phyloP scores from a whole-genome alignment of 1,140 invertebrate genomes.

The Hyphantria cunea region DNA sequence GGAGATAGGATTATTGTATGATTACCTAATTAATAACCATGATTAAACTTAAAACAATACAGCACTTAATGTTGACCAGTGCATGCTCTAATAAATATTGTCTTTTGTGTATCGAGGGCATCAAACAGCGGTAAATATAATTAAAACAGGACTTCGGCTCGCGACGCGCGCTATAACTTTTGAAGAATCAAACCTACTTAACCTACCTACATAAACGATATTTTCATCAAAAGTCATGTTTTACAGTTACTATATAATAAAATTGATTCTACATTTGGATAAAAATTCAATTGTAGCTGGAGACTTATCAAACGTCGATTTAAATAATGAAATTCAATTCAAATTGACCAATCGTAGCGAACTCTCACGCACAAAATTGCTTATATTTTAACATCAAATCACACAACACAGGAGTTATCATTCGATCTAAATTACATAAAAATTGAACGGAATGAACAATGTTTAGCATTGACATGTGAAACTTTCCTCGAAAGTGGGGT shows the following conservation, averaged over 20 bases:
- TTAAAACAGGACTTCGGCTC: slow-evolving; percentile 3
- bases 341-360: slow-evolving; percentile 41
- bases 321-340: slow-evolving; percentile 29
- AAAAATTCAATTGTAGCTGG: slow-evolving; percentile 16
- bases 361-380: slow-evolving; percentile 38
- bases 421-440: slow-evolving; percentile 60
- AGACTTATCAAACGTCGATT: slow-evolving; percentile 10
- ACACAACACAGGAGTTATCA: slow-evolving; percentile 59
- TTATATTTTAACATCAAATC: slow-evolving; percentile 59
- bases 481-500: slow-evolving; percentile 25
- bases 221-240: slow-evolving; percentile 23
- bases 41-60: too few relatives aligned
- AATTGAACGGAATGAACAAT: slow-evolving; percentile 66
- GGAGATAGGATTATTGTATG: too few relatives aligned
- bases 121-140: not conserved
- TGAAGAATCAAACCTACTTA: slow-evolving; percentile 27
- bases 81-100: not conserved
- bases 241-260: slow-evolving; percentile 21
- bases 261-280: slow-evolving; percentile 20
- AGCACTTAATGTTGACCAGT: slow-evolving; percentile 3
- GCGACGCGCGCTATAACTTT: slow-evolving; percentile 15
- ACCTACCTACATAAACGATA: slow-evolving; percentile 27
- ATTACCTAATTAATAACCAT: too few relatives aligned
- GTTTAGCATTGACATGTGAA: slow-evolving; percentile 48
- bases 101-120: not conserved